A percentile compares a stretch with the other conserved stretches of the same genome.
Conservation (phyloP, 2,888 invertebrate genomes). For the Lottia scabra region DNA sequence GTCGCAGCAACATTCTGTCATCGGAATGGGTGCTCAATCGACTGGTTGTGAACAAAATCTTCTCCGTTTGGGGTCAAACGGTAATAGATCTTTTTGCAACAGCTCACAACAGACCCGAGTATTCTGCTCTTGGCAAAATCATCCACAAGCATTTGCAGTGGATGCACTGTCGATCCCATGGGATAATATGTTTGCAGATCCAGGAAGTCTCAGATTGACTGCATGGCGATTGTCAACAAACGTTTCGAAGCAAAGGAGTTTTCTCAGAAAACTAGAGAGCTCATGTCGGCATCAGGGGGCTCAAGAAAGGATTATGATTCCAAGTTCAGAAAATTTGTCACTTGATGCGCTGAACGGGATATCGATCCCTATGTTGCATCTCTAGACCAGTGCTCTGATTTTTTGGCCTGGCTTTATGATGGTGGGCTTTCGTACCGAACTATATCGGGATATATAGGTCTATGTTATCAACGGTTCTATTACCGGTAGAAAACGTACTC, state of each 20-base stretch:
- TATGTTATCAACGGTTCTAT: not conserved
- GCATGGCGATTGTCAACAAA: slow-evolving; percentile 4
- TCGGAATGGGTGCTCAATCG: slow-evolving; percentile 31
- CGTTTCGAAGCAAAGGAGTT: not conserved
- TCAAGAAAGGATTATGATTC: not conserved
- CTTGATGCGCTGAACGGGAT: not conserved
- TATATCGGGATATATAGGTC: not conserved
- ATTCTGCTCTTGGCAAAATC: slow-evolving; percentile 13
- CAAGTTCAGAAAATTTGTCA: not conserved
- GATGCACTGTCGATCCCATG: slow-evolving; percentile 22
- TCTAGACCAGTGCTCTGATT: not conserved
- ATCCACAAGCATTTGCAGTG: slow-evolving; percentile 11
- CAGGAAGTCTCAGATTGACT: not conserved
- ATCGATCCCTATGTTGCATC: not conserved
- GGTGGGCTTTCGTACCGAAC: not conserved
- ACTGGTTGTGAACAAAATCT: slow-evolving; percentile 10
- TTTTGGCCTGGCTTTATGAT: not conserved
- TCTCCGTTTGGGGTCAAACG: slow-evolving; percentile 9
- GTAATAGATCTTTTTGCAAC: slow-evolving; percentile 24
- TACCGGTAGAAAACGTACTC: not conserved
- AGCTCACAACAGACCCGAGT: slow-evolving; percentile 11
- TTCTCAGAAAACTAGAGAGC: not conserved
- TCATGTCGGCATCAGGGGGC: not conserved
- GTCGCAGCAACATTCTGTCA: slow-evolving; percentile 16
- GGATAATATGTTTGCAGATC: slow-evolving; percentile 9